phyloP scores from a whole-genome alignment of 2,888 invertebrate species.

The Eristalis arbustorum region DNA sequence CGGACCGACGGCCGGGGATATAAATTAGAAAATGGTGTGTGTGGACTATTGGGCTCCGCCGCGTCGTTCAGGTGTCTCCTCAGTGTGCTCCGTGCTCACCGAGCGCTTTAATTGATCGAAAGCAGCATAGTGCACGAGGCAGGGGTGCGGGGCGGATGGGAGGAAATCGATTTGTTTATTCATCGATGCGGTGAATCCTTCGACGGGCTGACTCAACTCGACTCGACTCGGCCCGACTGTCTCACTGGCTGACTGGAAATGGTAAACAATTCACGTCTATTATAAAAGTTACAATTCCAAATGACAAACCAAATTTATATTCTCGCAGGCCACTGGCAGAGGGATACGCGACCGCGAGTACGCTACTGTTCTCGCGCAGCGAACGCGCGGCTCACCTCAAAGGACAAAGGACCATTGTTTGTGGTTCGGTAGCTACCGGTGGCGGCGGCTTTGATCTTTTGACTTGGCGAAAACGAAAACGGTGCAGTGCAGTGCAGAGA shows the following conservation, averaged over 20 bases:
- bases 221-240: too few relatives aligned
- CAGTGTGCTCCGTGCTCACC: neutral
- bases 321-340: conserved; percentile 56
- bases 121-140: neutral
- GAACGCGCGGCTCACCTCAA: conserved; percentile 61
- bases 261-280: conserved; percentile 69
- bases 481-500: conserved; percentile 41
- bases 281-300: conserved; percentile 65
- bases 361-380: conserved; percentile 57
- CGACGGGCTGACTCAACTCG: neutral
- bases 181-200: neutral
- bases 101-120: conserved; percentile 46
- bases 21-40: conserved; percentile 60
- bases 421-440: conserved; percentile 62
- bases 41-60: conserved; percentile 57
- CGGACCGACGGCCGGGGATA: conserved; percentile 37
- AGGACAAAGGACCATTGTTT: conserved; percentile 71
- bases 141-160: too few relatives aligned
- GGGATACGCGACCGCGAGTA: conserved; percentile 8
- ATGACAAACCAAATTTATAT: conserved; percentile 68
- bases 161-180: conserved; percentile 49
- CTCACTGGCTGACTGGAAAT: conserved; percentile 23
- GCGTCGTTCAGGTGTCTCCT: conserved; percentile 58
- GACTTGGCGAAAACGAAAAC: conserved; percentile 60
- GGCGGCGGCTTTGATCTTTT: conserved; percentile 63